phyloP scores from a whole-genome alignment of 2,888 invertebrate genomes.

The Xestia ashworthii region DNA sequence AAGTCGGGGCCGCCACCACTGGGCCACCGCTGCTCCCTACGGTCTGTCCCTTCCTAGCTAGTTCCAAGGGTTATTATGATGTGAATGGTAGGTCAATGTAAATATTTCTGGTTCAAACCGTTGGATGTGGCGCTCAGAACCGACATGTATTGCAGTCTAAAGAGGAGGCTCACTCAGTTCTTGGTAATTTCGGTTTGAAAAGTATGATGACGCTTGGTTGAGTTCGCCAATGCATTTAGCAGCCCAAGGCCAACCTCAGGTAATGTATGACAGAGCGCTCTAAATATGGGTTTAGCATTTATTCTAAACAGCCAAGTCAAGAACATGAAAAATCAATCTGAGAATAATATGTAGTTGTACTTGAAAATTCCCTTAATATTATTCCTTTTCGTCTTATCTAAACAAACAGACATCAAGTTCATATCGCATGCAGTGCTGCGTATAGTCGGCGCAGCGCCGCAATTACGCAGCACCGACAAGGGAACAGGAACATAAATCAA shows the following conservation, averaged over 20 bases:
- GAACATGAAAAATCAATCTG: not conserved
- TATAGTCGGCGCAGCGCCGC: slow-evolving; percentile 43
- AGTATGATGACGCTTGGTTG: not conserved
- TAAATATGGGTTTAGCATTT: not conserved
- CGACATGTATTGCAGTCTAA: not conserved
- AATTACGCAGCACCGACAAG: slow-evolving; percentile 54
- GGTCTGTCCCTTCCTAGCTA: no score
- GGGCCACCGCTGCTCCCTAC: no score
- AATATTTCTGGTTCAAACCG: not conserved
- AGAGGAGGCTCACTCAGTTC: not conserved
- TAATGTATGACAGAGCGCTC: not conserved
- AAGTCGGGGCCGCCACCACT: no score
- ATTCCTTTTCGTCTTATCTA: slow-evolving; percentile 1
- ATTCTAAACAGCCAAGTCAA: not conserved
- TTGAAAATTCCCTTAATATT: not conserved
- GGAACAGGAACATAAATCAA: slow-evolving; percentile 59
- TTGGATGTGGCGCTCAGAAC: not conserved
- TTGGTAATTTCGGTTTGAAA: not conserved
- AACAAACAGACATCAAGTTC: slow-evolving; percentile 32
- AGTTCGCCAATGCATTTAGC: not conserved
- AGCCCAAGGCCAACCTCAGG: not conserved
- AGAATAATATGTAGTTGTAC: not conserved
- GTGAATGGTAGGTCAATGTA: not conserved
- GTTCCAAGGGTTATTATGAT: not conserved
- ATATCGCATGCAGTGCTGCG: not conserved